Percentiles rank a stretch among this genome's conserved stretches.
phyloP scores from a whole-genome alignment of 2,888 invertebrate genomes.

The Melangyna quadrimaculata region DNA sequence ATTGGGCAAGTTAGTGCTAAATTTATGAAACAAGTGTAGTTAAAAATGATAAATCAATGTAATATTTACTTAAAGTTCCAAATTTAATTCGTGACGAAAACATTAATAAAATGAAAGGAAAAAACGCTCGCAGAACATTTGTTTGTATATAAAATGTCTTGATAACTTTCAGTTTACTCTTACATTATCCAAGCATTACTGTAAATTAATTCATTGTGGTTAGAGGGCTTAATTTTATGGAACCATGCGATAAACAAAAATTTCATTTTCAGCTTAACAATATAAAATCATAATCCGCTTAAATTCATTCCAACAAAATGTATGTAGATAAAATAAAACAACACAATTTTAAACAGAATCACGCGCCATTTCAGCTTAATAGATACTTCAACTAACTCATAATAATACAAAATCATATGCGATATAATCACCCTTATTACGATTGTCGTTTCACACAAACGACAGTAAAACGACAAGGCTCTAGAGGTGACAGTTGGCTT shows the following conservation, averaged over 20 bases:
- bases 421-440: too few relatives aligned
- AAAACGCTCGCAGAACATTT: not conserved
- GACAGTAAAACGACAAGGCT: too few relatives aligned
- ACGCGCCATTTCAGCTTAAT: slow-evolving; percentile 11
- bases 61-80: not conserved
- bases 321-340: not conserved
- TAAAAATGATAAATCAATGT: not conserved
- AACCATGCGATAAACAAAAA: not conserved
- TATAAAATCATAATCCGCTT: not conserved
- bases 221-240: not conserved
- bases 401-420: slow-evolving; percentile 11
- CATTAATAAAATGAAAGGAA: not conserved
- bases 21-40: not conserved
- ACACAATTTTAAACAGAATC: not conserved
- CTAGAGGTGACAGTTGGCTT: too few relatives aligned
- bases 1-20: too few relatives aligned
- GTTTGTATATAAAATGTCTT: not conserved
- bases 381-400: slow-evolving; percentile 29
- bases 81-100: not conserved
- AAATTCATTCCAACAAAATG: slow-evolving; percentile 11
- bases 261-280: slow-evolving; percentile 18
- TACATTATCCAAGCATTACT: not conserved
- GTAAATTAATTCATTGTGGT: not conserved
- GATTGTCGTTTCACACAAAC: too few relatives aligned
- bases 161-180: not conserved